These are phyloP conservation scores for Dufourea novaeangliae DNA, from an alignment of 1,140 invertebrate genomes.

Conservation along the genomic window DNA sequence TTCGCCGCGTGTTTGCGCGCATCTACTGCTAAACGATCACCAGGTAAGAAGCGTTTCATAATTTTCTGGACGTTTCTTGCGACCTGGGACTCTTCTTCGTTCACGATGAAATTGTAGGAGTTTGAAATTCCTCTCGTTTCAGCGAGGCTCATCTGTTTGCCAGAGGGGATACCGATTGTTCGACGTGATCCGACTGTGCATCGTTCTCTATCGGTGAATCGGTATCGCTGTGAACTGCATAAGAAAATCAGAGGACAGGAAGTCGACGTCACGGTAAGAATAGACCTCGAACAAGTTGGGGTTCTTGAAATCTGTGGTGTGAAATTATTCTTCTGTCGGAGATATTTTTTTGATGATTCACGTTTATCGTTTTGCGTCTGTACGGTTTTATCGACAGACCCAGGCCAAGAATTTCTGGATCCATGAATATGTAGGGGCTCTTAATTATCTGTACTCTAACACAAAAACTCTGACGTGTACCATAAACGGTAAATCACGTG, in stretches of 20 bases:
- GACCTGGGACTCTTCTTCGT: not conserved
- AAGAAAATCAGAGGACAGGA: constrained; percentile 4
- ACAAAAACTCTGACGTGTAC: no score
- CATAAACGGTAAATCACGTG: no score
- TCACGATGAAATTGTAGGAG: no score
- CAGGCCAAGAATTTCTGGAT: no score
- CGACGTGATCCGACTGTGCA: constrained; percentile 39
- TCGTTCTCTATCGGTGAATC: constrained; percentile 40
- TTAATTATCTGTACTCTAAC: no score
- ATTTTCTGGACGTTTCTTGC: not conserved
- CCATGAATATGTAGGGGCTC: no score
- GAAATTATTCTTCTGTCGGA: no score
- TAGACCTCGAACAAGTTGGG: not conserved
- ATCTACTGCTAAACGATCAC: no score
- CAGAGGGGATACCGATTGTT: constrained; percentile 47
- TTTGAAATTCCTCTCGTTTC: constrained; percentile 42
- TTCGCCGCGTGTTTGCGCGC: not conserved
- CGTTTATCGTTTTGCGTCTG: not conserved
- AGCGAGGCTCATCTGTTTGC: constrained; percentile 43
- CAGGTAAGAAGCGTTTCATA: not conserved
- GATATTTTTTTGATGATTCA: no score
- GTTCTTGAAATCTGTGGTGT: not conserved
- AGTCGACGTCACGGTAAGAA: not conserved
- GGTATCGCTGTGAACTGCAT: constrained; percentile 18
- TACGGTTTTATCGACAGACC: not conserved